phyloP scores from a whole-genome alignment of 2,888 invertebrate genomes.

The Harpalus rufipes region DNA sequence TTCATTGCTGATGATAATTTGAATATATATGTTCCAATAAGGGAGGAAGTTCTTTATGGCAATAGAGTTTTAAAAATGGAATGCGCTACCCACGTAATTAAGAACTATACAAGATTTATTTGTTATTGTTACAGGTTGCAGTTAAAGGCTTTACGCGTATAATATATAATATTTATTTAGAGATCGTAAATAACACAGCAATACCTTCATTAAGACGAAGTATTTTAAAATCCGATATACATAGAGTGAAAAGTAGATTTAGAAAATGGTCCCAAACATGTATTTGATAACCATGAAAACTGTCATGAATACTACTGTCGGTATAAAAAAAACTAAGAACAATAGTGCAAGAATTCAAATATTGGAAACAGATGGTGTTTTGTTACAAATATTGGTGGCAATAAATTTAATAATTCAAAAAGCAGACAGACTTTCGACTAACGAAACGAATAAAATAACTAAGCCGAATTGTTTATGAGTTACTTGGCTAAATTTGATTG shows the following conservation, averaged over 20 bases:
- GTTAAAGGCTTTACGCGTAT: neutral
- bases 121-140: neutral
- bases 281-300: too few relatives aligned
- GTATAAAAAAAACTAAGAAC: too few relatives aligned
- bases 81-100: conserved; percentile 72
- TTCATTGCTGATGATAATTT: conserved; percentile 74
- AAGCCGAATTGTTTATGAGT: too few relatives aligned
- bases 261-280: neutral
- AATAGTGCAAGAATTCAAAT: neutral
- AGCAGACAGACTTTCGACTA: too few relatives aligned
- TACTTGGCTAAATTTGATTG: too few relatives aligned
- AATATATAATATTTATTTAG: conserved; percentile 9
- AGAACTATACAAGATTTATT: conserved; percentile 56
- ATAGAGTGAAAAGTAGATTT: neutral
- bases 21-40: conserved; percentile 71
- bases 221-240: conserved; percentile 15
- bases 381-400: too few relatives aligned
- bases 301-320: too few relatives aligned
- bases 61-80: conserved; percentile 71
- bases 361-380: too few relatives aligned
- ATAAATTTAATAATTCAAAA: too few relatives aligned
- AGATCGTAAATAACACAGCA: conserved; percentile 12
- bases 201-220: conserved; percentile 16
- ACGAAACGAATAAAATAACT: too few relatives aligned
- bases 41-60: conserved; percentile 70